These are phyloP conservation scores for Cecropterus lyciades DNA, from an alignment of 1,140 invertebrate genomes.

Conservation along the genomic window DNA sequence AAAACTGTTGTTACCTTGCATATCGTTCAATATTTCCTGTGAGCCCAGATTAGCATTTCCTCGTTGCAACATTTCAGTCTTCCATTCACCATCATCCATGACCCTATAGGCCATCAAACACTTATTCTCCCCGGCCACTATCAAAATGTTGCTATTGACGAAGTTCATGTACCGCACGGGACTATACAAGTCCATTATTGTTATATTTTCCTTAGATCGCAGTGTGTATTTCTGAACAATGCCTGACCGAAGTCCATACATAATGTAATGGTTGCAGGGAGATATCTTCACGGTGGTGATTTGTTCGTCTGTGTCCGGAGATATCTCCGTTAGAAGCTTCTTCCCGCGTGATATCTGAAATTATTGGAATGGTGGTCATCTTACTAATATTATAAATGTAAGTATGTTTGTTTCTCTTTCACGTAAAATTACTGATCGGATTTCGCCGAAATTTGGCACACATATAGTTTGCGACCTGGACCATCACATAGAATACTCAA, in stretches of 20 bases:
- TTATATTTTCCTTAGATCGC: conserved; percentile 56
- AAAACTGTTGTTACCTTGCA: conserved; percentile 55
- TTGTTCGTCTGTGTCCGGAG: conserved; percentile 54
- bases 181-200: conserved; percentile 67
- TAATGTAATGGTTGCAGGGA: conserved; percentile 73
- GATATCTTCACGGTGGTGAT: conserved; percentile 68
- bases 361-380: no score
- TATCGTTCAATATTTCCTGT: conserved; percentile 71
- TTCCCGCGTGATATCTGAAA: conserved; percentile 71
- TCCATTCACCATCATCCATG: conserved; percentile 52
- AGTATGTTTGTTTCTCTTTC: no score
- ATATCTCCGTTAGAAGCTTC: conserved; percentile 70
- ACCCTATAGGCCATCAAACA: conserved; percentile 69
- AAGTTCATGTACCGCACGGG: conserved; percentile 66
- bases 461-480: no score
- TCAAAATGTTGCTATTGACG: conserved; percentile 54
- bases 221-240: conserved; percentile 60
- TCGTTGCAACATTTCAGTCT: conserved; percentile 63
- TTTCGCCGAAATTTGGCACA: no score
- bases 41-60: conserved; percentile 69
- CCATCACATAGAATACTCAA: no score
- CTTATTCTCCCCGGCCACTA: conserved; percentile 65
- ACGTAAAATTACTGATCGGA: no score
- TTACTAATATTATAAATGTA: no score
- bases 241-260: conserved; percentile 66